Conservation (phyloP, 1,140 invertebrate genomes). For the Cylas formicarius region DNA sequence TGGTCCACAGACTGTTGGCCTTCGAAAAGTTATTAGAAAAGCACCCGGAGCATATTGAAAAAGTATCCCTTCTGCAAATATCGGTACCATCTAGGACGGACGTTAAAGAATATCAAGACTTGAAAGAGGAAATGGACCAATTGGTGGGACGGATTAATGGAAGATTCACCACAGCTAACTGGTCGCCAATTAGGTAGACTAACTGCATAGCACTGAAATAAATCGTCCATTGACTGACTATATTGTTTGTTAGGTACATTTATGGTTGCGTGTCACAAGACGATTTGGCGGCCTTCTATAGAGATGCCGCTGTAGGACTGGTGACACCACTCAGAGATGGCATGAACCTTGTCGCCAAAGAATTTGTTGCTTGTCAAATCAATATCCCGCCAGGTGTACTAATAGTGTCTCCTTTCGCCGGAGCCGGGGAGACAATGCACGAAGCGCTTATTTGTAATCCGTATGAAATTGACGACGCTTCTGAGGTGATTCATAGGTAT, state of each 20-base stretch:
- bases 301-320: slow-evolving; percentile 76
- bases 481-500: slow-evolving; percentile 70
- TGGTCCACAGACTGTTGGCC: slow-evolving; percentile 75
- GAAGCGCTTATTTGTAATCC: slow-evolving; percentile 80
- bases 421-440: slow-evolving; percentile 86
- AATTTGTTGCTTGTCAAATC: slow-evolving; percentile 88
- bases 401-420: slow-evolving; percentile 84
- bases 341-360: slow-evolving; percentile 91
- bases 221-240: slow-evolving; percentile 31
- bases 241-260: slow-evolving; percentile 76
- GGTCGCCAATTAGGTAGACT: slow-evolving; percentile 72
- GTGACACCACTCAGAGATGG: slow-evolving; percentile 83
- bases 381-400: slow-evolving; percentile 79
- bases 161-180: slow-evolving; percentile 78
- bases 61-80: slow-evolving; percentile 76
- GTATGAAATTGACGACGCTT: slow-evolving; percentile 80
- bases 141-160: slow-evolving; percentile 82
- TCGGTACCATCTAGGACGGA: slow-evolving; percentile 84
- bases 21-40: slow-evolving; percentile 79
- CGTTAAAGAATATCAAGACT: slow-evolving; percentile 82
- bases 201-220: slow-evolving; percentile 5
- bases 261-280: slow-evolving; percentile 82
- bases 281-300: slow-evolving; percentile 76
- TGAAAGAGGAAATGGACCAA: slow-evolving; percentile 88
- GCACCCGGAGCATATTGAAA: slow-evolving; percentile 77